These are phyloP conservation scores for Neotragus pygmaeus DNA, from an alignment of 2,113 vertebrate genomes.

Conservation along the genomic window DNA sequence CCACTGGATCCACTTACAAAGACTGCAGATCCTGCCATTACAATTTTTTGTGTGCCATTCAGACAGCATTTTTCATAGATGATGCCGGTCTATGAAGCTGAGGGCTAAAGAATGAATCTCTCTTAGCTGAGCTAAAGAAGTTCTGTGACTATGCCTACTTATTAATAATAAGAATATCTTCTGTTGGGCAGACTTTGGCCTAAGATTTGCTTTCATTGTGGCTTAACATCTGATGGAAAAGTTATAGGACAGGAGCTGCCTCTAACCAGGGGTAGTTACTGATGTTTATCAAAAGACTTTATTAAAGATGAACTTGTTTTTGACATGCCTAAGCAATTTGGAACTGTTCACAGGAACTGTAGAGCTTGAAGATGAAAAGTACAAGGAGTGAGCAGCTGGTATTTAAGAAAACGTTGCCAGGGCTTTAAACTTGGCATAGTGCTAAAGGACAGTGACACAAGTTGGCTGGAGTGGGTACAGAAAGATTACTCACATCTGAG, in stretches of 20 bases:
- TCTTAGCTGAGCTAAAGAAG: neutral
- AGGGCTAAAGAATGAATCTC: neutral
- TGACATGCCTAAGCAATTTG: neutral
- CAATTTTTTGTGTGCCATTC: neutral
- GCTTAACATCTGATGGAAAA: neutral
- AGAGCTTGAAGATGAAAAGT: neutral
- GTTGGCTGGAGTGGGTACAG: neutral
- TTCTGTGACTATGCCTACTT: neutral
- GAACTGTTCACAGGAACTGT: neutral
- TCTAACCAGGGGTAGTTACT: neutral
- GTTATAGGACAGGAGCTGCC: neutral
- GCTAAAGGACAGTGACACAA: neutral
- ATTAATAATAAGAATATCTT: neutral
- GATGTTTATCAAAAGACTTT: neutral
- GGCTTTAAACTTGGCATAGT: neutral
- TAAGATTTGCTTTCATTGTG: neutral
- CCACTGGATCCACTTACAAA: neutral
- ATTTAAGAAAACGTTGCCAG: slow-evolving; percentile 13
- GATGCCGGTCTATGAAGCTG: neutral
- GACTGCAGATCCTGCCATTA: neutral
- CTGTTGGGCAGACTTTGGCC: neutral
- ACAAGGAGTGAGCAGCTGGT: neutral
- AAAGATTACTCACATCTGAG: neutral
- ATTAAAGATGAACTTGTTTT: neutral
- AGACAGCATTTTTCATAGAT: neutral